These are phyloP conservation scores for Psittacara wagleri DNA, from an alignment of 2,113 vertebrate genomes.

Conservation along the genomic window DNA sequence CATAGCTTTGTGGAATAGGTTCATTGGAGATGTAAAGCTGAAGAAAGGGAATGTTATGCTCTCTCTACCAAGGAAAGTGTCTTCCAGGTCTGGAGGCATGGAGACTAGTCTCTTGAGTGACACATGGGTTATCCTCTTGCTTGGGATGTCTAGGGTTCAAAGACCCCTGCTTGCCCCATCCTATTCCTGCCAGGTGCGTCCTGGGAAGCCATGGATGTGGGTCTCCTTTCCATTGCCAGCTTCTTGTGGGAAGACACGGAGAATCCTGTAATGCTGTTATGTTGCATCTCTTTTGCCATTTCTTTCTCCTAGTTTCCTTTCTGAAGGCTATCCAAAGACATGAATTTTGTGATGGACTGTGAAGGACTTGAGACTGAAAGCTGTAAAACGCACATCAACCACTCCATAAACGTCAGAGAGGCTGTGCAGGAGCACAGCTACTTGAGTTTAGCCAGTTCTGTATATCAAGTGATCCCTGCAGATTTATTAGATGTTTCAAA, in stretches of 20 bases:
- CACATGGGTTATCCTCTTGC: not conserved
- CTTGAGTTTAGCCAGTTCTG: conserved; percentile 43
- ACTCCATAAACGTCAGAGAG: not conserved
- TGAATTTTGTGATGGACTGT: not conserved
- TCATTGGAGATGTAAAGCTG: not conserved
- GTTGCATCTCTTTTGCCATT: not conserved
- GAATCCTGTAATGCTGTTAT: not conserved
- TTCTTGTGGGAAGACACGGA: not conserved
- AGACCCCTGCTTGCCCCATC: not conserved
- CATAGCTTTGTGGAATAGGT: not conserved
- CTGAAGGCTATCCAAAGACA: not conserved
- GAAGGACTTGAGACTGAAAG: conserved; percentile 32
- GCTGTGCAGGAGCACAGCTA: conserved; percentile 10
- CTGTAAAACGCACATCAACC: conserved; percentile 18
- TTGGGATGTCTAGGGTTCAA: not conserved
- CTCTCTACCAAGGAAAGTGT: not conserved
- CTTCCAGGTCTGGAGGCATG: not conserved
- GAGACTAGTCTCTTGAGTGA: not conserved
- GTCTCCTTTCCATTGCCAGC: not conserved
- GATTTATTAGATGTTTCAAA: conserved; percentile 62
- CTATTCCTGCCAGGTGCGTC: not conserved
- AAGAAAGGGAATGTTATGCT: fast-evolving
- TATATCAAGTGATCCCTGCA: conserved; percentile 41
- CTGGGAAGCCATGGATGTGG: not conserved
- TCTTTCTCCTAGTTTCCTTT: not conserved